Percentiles rank a stretch among this genome's conserved stretches.
phyloP scores from a whole-genome alignment of 2,113 vertebrate species.

The Oreotrochilus melanogaster region DNA sequence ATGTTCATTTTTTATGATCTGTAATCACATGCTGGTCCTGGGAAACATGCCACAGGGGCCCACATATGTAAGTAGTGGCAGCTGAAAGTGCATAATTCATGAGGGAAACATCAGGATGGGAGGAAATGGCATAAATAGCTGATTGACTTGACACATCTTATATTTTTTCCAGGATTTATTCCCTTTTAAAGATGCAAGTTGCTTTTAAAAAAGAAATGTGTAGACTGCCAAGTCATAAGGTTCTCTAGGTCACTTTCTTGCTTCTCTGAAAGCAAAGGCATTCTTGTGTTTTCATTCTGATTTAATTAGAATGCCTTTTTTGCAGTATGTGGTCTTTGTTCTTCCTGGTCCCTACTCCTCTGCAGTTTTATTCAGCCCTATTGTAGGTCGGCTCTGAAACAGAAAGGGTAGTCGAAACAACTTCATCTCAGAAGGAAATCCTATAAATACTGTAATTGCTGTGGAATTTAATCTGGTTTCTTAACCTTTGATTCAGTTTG shows the following conservation, averaged over 20 bases:
- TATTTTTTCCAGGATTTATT: slow-evolving; percentile 52
- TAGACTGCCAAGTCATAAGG: slow-evolving; percentile 50
- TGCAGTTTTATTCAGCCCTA: slow-evolving; percentile 37
- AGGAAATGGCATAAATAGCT: slow-evolving; percentile 63
- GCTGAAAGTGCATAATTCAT: slow-evolving; percentile 73
- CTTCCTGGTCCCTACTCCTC: slow-evolving; percentile 33
- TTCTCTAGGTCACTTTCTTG: not conserved
- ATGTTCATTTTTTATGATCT: slow-evolving; percentile 61
- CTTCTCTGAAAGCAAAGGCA: slow-evolving; percentile 51
- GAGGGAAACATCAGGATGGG: slow-evolving; percentile 65
- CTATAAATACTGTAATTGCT: slow-evolving; percentile 59
- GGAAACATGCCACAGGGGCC: slow-evolving; percentile 55
- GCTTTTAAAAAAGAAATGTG: slow-evolving; percentile 23
- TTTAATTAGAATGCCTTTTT: slow-evolving; percentile 67
- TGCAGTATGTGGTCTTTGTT: slow-evolving; percentile 64
- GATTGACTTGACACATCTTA: slow-evolving; percentile 58
- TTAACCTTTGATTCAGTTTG: slow-evolving; percentile 64
- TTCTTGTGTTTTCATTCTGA: slow-evolving; percentile 58
- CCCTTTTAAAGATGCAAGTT: slow-evolving; percentile 49
- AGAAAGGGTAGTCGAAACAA: slow-evolving; percentile 61
- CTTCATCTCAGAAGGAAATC: slow-evolving; percentile 60
- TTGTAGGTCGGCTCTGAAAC: slow-evolving; percentile 27
- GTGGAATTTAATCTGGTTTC: slow-evolving; percentile 50
- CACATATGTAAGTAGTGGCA: slow-evolving; percentile 61
- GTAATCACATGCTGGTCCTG: slow-evolving; percentile 60